Evolutionary conservation across 2,797 vertebrate genomes (phyloP).

Genomic region (Acridotheres tristis): DNA sequence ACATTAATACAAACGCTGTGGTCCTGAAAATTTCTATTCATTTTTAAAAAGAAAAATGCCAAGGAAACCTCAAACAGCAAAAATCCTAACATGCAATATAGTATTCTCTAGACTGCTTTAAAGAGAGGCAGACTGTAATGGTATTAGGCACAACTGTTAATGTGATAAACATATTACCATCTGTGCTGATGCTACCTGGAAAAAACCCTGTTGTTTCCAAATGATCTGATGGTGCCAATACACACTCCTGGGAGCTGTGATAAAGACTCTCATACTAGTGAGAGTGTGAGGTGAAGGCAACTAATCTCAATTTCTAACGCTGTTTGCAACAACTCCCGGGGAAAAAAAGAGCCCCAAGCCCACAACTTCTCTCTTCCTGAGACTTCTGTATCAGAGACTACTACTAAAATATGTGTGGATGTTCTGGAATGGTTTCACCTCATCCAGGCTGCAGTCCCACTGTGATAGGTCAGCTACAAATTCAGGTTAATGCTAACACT

Average conservation of each 20-base stretch:
- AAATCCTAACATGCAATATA: neutral
- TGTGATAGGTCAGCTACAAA: neutral
- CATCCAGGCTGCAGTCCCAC: neutral
- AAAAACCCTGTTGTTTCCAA: conserved; percentile 61
- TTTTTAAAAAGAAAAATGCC: neutral
- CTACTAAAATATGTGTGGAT: neutral
- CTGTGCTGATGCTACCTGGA: conserved; percentile 69
- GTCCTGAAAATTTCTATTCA: neutral
- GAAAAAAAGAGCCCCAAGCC: neutral
- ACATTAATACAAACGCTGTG: neutral
- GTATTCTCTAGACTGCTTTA: conserved; percentile 46
- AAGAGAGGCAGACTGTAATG: conserved; percentile 49
- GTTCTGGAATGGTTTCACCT: neutral
- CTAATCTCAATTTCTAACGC: conserved; percentile 25
- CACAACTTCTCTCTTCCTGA: neutral
- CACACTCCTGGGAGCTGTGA: conserved; percentile 35
- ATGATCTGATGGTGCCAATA: conserved; percentile 35
- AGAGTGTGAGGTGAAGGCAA: conserved; percentile 22
- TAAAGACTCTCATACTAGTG: neutral
- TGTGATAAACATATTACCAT: conserved; percentile 55
- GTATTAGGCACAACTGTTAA: conserved; percentile 66
- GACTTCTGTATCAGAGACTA: neutral
- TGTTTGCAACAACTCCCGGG: neutral
- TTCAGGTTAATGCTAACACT: neutral
- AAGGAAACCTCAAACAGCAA: neutral